Conservation (phyloP, 2,113 vertebrate genomes). For the Suncus etruscus region DNA sequence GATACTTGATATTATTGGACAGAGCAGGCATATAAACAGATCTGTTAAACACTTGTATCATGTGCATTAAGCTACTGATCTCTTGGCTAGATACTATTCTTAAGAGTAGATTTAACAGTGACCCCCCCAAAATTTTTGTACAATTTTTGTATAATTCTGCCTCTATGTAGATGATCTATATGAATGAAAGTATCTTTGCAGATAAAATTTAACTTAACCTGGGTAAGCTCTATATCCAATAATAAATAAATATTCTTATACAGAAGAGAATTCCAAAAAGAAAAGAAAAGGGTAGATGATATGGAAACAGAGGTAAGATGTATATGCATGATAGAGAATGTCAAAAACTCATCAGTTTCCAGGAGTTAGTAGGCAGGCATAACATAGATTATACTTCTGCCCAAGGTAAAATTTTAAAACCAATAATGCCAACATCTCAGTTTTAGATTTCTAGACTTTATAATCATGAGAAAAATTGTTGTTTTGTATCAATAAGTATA, state of each 20-base stretch:
- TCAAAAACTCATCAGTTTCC: no score
- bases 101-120: not conserved
- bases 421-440: not conserved
- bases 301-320: not conserved
- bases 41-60: not conserved
- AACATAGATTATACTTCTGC: not conserved
- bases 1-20: not conserved
- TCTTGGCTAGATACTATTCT: not conserved
- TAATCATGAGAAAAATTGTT: not conserved
- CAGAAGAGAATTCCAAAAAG: no score
- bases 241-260: not conserved
- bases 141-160: not conserved
- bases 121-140: not conserved
- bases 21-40: not conserved
- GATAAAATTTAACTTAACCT: not conserved
- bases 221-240: not conserved
- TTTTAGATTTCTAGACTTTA: not conserved
- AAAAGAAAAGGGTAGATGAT: not conserved
- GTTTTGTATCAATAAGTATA: not conserved
- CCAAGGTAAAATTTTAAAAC: not conserved
- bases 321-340: not conserved
- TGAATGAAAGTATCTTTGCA: not conserved
- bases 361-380: not conserved
- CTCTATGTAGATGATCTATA: not conserved
- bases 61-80: not conserved